Evolutionary conservation across 2,797 vertebrate genomes (phyloP).

Genomic region (Crocodylus rhombifer): DNA sequence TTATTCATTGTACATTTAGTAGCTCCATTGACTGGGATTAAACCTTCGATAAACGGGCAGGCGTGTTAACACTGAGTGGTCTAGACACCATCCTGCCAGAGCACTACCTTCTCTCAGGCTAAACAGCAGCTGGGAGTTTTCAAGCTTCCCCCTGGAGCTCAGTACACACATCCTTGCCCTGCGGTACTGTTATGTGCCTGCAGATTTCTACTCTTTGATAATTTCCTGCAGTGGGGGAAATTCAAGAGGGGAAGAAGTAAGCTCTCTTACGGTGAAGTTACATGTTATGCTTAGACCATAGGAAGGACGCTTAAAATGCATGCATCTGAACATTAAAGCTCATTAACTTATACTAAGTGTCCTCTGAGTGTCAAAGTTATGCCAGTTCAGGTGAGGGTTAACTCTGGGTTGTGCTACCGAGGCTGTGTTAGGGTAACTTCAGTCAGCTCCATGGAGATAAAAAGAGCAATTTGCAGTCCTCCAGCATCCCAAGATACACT

Average conservation of each 20-base stretch:
- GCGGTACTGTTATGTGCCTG: neutral
- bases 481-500: too few relatives aligned
- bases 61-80: fast-evolving
- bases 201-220: neutral
- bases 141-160: neutral
- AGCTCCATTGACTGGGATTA: neutral
- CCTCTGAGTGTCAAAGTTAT: too few relatives aligned
- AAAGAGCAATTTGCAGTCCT: too few relatives aligned
- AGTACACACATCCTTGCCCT: neutral
- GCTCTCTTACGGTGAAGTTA: too few relatives aligned
- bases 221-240: neutral
- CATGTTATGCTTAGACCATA: too few relatives aligned
- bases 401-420: too few relatives aligned
- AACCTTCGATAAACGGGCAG: neutral
- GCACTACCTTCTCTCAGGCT: neutral
- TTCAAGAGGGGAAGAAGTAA: neutral
- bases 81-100: neutral
- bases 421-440: too few relatives aligned
- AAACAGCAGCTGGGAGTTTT: neutral
- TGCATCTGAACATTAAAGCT: too few relatives aligned
- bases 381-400: too few relatives aligned
- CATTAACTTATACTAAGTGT: too few relatives aligned
- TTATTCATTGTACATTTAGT: neutral
- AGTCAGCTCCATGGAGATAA: too few relatives aligned
- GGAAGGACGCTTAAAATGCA: too few relatives aligned